Base-by-base conservation (phyloP, 2,888 invertebrate species). In the Rhogogaster chlorosoma region DNA sequence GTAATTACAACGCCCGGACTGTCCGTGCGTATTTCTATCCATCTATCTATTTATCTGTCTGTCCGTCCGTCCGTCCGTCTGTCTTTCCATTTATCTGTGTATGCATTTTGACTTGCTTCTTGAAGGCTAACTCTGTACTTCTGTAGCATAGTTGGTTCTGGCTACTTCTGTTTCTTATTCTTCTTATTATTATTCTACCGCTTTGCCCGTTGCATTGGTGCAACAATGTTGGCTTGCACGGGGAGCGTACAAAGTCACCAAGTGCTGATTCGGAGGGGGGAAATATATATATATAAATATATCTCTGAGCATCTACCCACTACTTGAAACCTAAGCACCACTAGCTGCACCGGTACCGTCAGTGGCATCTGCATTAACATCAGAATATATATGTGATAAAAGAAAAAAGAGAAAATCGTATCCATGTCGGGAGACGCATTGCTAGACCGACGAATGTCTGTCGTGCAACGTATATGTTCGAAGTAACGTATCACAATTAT, bases 1-100 rank as follows among this genome's bases (percentile, higher is more conserved):
- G 38, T 71, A 42, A 71, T 71, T n/a, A 42, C 71, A 71, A 42
- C n/a, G 38, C 7, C n/a, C n/a, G n/a, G 70, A 32, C 71, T 38
- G 10, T 42, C n/a, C n/a, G 18, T 71, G 38, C n/a, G 38, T 36
- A 2, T 36, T 38, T 71, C 22, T 38, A 29, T 32, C 32, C 26
- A 6, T 18, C 32, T 18, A 3, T 32, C 67, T 57, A 57, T 57
- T 22, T 57, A 9, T 57, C n/a, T 18, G 10, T 9, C 9, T 18
- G 71, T 38, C 38, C 10, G 36, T 29, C 32, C 2, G 32, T 18
- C 18, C 2, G 15, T 32, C 67, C n/a, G n/a, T 57, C n/a, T 18
- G 10, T 9, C 9, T 18, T 38, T 38, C 38, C 10, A 18, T 29
- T 18, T 18, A 18, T 18, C 18, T 5, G 15, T 67, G 6, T 67